These are phyloP conservation scores for Craseonycteris thonglongyai DNA, from an alignment of 2,113 vertebrate species.

Conservation along the genomic window DNA sequence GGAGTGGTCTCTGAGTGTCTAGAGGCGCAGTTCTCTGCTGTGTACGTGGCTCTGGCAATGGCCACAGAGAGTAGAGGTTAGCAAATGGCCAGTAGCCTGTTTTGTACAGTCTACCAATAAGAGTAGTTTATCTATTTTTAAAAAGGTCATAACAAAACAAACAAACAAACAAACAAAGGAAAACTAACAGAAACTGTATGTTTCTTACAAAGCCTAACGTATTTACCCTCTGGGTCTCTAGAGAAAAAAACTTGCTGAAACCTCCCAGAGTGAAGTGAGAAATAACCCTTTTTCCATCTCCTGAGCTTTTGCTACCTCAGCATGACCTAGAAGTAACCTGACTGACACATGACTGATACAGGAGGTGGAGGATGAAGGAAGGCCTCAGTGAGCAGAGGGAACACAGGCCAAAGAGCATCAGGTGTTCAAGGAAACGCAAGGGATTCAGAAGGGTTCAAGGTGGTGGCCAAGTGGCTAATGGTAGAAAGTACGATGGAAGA, in stretches of 20 bases:
- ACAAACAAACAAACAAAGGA: no score
- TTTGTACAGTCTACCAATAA: not conserved
- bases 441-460: not conserved
- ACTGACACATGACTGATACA: not conserved
- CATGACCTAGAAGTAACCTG: not conserved
- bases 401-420: not conserved
- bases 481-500: not conserved
- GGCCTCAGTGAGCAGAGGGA: not conserved
- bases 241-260: not conserved
- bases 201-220: not conserved
- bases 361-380: not conserved
- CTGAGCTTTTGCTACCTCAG: not conserved
- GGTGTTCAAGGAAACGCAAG: not conserved
- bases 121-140: not conserved
- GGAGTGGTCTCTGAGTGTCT: not conserved
- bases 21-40: not conserved
- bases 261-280: not conserved
- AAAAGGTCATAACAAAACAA: not conserved
- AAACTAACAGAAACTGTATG: not conserved
- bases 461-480: not conserved
- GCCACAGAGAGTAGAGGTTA: not conserved
- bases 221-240: not conserved
- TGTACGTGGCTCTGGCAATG: not conserved
- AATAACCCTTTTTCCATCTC: not conserved
- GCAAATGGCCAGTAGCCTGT: not conserved